Conservation (phyloP, 2,888 invertebrate genomes). For the Ecliptopera silaceata region DNA sequence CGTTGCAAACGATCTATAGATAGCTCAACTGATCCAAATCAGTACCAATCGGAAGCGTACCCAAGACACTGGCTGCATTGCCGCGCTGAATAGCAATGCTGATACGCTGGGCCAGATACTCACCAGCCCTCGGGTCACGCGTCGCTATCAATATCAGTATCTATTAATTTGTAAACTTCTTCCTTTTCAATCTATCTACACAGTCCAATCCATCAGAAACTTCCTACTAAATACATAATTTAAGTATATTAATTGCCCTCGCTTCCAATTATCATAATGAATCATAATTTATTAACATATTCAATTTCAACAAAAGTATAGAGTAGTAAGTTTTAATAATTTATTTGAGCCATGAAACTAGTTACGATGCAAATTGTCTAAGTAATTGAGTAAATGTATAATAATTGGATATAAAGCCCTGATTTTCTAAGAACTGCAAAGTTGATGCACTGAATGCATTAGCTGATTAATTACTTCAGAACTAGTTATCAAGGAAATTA, state of each 20-base stretch:
- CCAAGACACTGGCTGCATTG: no score
- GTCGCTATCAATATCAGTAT: no score
- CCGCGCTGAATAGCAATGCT: no score
- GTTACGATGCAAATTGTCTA: conserved; percentile 10
- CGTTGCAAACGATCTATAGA: no score
- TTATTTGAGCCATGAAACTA: conserved; percentile 6
- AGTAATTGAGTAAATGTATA: conserved; percentile 5
- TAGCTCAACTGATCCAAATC: no score
- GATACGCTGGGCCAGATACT: no score
- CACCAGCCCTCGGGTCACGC: no score
- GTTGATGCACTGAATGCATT: not conserved
- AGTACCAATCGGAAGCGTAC: no score
- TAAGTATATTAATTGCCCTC: conserved; percentile 1
- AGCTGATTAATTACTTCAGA: no score
- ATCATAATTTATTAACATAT: conserved; percentile 15
- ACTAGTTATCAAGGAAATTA: no score
- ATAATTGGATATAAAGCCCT: not conserved
- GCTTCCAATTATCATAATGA: conserved; percentile 17
- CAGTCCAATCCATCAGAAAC: not conserved
- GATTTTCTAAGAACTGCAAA: not conserved
- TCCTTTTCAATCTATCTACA: not conserved
- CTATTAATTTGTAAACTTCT: not conserved
- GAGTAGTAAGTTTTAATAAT: not conserved
- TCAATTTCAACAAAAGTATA: conserved; percentile 10
- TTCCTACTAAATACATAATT: not conserved